Evolutionary conservation across 2,797 vertebrate genomes (phyloP), one percentile per base, ranked within the genome.

Genomic region (Clarias platycephalus): DNA sequence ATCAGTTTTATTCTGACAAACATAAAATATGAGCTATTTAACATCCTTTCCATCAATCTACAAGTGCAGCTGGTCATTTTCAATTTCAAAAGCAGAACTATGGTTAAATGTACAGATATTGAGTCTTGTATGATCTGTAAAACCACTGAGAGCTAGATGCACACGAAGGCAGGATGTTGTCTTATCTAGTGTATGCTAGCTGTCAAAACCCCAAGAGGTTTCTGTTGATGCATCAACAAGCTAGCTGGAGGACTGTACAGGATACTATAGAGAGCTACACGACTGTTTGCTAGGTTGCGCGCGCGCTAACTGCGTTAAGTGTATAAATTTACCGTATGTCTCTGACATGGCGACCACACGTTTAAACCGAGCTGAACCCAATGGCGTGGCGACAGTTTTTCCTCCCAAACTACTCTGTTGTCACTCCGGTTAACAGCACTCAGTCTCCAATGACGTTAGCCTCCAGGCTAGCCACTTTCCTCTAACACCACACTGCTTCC

Each of bases 281-380:
- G 28, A 57, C 22, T 55, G 24, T 57, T 44, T 10, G n/a, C 31
- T 62, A 81, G 67, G 37, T 13, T 60, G 55, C 26, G 57, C n/a
- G 40, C 4, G 8, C 57, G 55, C 66, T 70, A 66, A 34, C 70
- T 37, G 58, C 8, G 31, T 57, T 68, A 74, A 77, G 68, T 20
- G 55, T 70, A 34, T 57, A 83, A 58, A 70, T 86, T 87, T 94
- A 96, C 95, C 95, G 93, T 96, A 96, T 87, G 95, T 96, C 94
- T 96, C 95, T 86, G 95, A 96, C 95, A 96, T 96, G 93, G 92
- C 91, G 92, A 86, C 91, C 91, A 88, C 90, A 87, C 88, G 87
- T 89, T 84, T 26, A 83, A 85, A 91, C 78, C 85, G 79, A 74
- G 76, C 68, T 81, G 86, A 85, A 88, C 78, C 91, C 89, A 79